Evolutionary conservation across 1,140 invertebrate genomes (phyloP), one percentile per base, ranked within the genome.

Genomic region (Ceratina australensis): DNA sequence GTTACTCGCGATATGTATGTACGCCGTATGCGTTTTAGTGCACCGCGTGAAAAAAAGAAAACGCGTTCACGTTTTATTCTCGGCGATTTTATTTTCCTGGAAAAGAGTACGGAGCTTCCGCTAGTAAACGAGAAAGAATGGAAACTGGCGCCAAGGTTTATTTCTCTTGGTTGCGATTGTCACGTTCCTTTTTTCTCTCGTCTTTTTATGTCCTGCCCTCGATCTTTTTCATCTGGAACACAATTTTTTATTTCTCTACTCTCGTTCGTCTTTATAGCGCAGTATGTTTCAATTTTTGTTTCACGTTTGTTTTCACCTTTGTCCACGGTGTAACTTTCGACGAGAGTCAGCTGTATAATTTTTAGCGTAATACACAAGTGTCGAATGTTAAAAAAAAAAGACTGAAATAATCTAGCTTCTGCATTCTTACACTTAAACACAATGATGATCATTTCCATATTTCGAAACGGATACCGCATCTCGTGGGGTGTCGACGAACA

Each of bases 81-180:
- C 15, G 56, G 50, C n/a, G 8, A 49, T 60, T 60, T 61, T 61
- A 24, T 76, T 61, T 61, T 52, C 56, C 24, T 13, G 65, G 56
- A 24, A 50, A 59, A 69, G 18, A 28, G 26, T 42, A 42, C 33
- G 13, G 15, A 56, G 16, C 47, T 60, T 10, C 24, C 56, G 18
- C 26, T 12, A 12, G 26, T 49, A 26, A 61, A 60, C 54, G 26
- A 49, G 66, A 24, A 33, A 57, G 50, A 18, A 76, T 52, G 20
- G 56, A 69, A 69, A 69, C 66, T 52, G 65, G 74, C 66, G 66
- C 66, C 56, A 54, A 50, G 47, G 74, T 76, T 69, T 76, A 68
- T 76, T 76, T 60, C 64, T 68, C 64, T 76, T 68, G 54, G 12
- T 76, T 13, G 22, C 16, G 8, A 22, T n/a, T 49, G 24, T 60